Evolutionary conservation across 2,888 invertebrate genomes (phyloP).

Genomic region (Ormyrus labotus): DNA sequence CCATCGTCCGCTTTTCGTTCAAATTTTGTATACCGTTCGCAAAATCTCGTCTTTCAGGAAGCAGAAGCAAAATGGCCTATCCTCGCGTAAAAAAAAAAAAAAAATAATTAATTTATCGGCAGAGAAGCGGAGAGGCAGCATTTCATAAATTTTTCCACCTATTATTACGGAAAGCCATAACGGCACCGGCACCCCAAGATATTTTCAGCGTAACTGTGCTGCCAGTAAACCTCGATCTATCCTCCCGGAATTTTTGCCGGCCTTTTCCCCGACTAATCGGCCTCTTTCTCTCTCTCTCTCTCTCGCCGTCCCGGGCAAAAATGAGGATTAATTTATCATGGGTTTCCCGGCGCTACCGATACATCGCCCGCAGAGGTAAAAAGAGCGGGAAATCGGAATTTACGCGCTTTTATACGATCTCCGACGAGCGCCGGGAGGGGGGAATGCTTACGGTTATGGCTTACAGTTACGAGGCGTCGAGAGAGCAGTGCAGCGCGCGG

Average conservation of each 20-base stretch:
- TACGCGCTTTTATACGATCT: constrained; percentile 36
- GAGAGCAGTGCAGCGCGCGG: no score
- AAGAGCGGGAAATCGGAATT: constrained; percentile 39
- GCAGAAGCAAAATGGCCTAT: no score
- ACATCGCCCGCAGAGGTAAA: constrained; percentile 3
- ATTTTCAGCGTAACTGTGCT: constrained; percentile 26
- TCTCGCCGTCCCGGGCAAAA: background rate
- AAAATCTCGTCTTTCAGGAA: no score
- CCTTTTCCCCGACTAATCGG: background rate
- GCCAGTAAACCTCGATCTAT: background rate
- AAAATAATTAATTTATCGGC: no score
- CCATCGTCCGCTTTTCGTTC: no score
- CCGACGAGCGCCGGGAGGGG: background rate
- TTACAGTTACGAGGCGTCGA: constrained; percentile 35
- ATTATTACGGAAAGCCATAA: background rate
- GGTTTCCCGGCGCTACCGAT: background rate
- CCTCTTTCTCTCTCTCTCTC: no score
- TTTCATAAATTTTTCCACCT: no score
- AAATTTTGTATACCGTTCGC: no score
- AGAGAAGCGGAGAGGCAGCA: no score
- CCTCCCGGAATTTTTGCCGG: constrained; percentile 2
- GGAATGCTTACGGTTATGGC: constrained; percentile 46
- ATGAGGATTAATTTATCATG: constrained; percentile 20
- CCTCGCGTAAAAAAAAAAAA: no score
- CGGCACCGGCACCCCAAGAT: constrained; percentile 16